Evolutionary conservation across 2,888 invertebrate species (phyloP).

Genomic region (Perizoma affinitatum): DNA sequence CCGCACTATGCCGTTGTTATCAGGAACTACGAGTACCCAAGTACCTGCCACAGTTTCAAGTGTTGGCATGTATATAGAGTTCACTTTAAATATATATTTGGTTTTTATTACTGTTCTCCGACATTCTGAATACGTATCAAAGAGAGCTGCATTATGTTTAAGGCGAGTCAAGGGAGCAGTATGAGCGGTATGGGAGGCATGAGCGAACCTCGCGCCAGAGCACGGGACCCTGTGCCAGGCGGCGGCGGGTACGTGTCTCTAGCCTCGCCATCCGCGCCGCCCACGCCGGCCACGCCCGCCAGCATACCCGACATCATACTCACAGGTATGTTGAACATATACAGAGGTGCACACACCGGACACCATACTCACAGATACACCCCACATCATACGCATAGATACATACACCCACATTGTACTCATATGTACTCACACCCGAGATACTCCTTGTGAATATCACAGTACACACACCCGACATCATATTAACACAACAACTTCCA

Average conservation of each 20-base stretch:
- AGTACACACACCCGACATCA: too few relatives aligned
- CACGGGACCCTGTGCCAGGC: slow-evolving; percentile 79
- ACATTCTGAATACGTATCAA: neutral
- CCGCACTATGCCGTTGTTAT: too few relatives aligned
- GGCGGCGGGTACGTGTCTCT: slow-evolving; percentile 82
- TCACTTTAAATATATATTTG: too few relatives aligned
- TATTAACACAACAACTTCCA: too few relatives aligned
- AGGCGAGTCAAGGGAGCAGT: slow-evolving; percentile 45
- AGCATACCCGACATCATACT: slow-evolving; percentile 93
- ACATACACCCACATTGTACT: slow-evolving; percentile 21
- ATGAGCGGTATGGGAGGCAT: slow-evolving; percentile 41
- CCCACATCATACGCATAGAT: slow-evolving; percentile 88
- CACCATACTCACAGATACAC: slow-evolving; percentile 29
- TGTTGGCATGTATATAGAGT: too few relatives aligned
- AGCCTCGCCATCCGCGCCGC: slow-evolving; percentile 61
- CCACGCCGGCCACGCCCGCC: slow-evolving; percentile 88
- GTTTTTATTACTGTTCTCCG: too few relatives aligned
- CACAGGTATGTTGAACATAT: slow-evolving; percentile 85
- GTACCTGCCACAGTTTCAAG: too few relatives aligned
- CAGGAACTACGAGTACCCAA: too few relatives aligned
- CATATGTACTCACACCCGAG: neutral
- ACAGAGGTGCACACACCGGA: neutral
- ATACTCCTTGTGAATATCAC: too few relatives aligned
- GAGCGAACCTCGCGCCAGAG: slow-evolving; percentile 46
- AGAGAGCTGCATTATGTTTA: slow-evolving; percentile 10